Evolutionary conservation across 2,888 invertebrate species (phyloP), one percentile per base, ranked within the genome.

Genomic region (Cataglyphis albicans): DNA sequence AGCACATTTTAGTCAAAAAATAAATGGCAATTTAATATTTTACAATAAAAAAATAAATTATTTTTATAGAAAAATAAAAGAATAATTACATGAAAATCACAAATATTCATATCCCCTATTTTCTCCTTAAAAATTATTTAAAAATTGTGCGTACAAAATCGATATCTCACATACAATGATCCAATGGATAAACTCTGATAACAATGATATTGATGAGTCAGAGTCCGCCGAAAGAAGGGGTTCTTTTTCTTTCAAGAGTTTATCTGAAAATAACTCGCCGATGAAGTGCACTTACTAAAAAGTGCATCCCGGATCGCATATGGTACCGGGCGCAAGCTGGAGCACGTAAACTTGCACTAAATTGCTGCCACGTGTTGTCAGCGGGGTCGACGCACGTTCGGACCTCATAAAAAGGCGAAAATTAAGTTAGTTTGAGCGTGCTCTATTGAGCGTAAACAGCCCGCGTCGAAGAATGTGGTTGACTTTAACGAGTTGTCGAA

Each of bases 261-360:
- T 83, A 81, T 84, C 90, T 87, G 82, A 87, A 89, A 89, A 89
- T 89, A 89, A 89, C 74, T 82, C 87, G 82, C 41, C 32, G 81
- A 87, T 88, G 84, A 80, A 87, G 90, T 89, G 90, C 84, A 89
- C 86, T 90, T 85, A 64, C 80, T 80, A 83, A 57, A 83, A 78
- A 87, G 72, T 70, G 70, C 78, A 87, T 76, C 63, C 63, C 35
- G 12, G 59, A 70, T 64, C 83, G 84, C 89, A 88, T 88, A 89
- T 89, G 90, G 87, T 84, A 41, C 64, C 81, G 73, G 70, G 83
- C 52, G 73, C 82, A 73, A 81, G 61, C 44, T 48, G 38, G 10
- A n/a, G 52, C 35, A 6, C 32, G 75, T 52, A 67, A 67, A n/a
- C 68, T 72, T 12, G 65, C 41, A 83, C 57, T 35, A 64, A 61